Base-by-base conservation (phyloP, 1,140 invertebrate genomes). In the Aphis craccivora region DNA sequence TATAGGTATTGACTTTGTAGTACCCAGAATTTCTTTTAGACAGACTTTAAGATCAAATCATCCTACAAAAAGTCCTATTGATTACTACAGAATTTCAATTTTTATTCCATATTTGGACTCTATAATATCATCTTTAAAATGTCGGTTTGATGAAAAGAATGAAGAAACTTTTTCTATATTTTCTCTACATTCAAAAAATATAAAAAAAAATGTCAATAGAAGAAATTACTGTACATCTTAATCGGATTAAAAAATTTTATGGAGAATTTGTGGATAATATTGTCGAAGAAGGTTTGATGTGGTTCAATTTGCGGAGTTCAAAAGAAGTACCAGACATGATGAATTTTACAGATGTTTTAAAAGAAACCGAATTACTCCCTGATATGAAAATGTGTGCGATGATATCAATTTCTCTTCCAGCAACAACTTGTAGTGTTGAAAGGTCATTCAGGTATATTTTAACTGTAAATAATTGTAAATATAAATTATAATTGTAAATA, bases 331-430 rank as follows among this genome's bases (percentile, higher is more conserved):
- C 87, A 51, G n/a, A 88, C 51, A 88, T 4, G 25, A 88, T 88
- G 48, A 5, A 88, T 88, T 88, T 88, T 4, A 48, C 22, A 5
- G 87, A 45, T 22, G 87, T 88, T 88, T 51, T 88, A 51, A 88
- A 88, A 14, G 87, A 88, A 88, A 88, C 87, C 4, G 87, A 88
- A 88, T 88, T 51, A 88, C 25, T 88, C 23, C 87, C 45, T 88
- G 4, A 30, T 51, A 51, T 88, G n/a, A 0, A 2, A 53, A 88
- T 51, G 87, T 88, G 87, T 88, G 87, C 20, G 0, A 88, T 51
- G 87, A 35, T 88, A 30, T 30, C 87, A 30, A 88, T 88, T 88
- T 88, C 5, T 18, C 87, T 88, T 51, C 30, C 87, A 51, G 87
- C 14, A 48, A 88, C 87, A 0, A 88, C 87, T 88, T 88, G 45